These are phyloP conservation scores for Heliconius ismenius DNA, from an alignment of 2,888 invertebrate genomes.

Conservation along the genomic window DNA sequence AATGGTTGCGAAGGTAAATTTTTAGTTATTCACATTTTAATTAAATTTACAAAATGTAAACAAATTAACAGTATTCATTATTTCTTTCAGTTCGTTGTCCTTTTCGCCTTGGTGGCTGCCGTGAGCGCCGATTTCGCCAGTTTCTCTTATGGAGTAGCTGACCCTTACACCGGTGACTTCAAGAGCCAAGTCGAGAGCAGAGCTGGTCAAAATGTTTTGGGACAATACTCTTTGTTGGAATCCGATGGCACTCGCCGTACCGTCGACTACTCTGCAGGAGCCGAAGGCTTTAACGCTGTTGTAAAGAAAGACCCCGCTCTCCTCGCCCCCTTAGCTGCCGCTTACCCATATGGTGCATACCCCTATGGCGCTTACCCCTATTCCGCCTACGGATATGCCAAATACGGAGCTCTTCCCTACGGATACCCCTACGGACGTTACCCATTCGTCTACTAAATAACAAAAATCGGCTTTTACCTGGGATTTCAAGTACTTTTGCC, in stretches of 20 bases:
- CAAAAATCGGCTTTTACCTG: background rate
- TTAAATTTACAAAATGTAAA: background rate
- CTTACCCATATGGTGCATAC: slow-evolving; percentile 48
- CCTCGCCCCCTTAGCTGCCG: slow-evolving; percentile 50
- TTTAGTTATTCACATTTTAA: background rate
- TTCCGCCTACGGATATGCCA: slow-evolving; percentile 42
- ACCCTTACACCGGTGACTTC: slow-evolving; percentile 80
- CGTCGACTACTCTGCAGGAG: slow-evolving; percentile 82
- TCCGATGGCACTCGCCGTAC: slow-evolving; percentile 79
- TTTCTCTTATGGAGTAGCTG: slow-evolving; percentile 81
- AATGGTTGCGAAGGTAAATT: slow-evolving; percentile 72
- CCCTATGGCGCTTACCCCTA: slow-evolving; percentile 42
- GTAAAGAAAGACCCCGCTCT: slow-evolving; percentile 77
- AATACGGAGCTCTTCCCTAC: slow-evolving; percentile 43
- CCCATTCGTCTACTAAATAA: slow-evolving; percentile 47
- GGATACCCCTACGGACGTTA: slow-evolving; percentile 53
- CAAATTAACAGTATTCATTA: background rate
- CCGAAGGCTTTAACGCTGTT: slow-evolving; percentile 80
- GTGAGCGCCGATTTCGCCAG: slow-evolving; percentile 62
- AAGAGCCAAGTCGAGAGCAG: slow-evolving; percentile 80
- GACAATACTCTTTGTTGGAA: slow-evolving; percentile 80
- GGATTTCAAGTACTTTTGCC: slow-evolving; percentile 1
- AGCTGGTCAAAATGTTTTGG: slow-evolving; percentile 75
- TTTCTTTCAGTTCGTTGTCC: slow-evolving; percentile 57
- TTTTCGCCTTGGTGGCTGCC: slow-evolving; percentile 60